phyloP scores from a whole-genome alignment of 2,888 invertebrate genomes.

The Thereva unica region DNA sequence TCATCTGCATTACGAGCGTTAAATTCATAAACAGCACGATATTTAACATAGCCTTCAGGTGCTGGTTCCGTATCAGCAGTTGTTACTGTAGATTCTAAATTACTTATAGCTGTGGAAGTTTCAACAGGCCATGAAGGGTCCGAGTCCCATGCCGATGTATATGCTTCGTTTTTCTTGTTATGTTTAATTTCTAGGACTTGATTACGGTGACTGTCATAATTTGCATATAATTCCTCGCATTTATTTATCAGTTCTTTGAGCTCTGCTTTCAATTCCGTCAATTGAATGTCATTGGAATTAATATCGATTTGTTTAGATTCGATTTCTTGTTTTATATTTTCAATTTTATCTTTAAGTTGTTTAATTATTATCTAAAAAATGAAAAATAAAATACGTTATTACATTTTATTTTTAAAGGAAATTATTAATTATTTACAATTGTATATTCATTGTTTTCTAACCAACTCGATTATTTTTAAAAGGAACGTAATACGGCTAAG shows the following conservation, averaged over 20 bases:
- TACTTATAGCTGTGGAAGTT: slow-evolving; percentile 45
- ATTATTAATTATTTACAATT: slow-evolving; percentile 41
- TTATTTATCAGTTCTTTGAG: slow-evolving; percentile 69
- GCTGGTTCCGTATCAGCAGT: slow-evolving; percentile 50
- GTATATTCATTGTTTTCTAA: too few relatives aligned
- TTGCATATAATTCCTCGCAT: slow-evolving; percentile 68
- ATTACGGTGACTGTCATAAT: slow-evolving; percentile 70
- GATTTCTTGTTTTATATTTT: slow-evolving; percentile 77
- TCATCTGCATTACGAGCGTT: slow-evolving; percentile 90
- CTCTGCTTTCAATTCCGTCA: slow-evolving; percentile 72
- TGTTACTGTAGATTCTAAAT: slow-evolving; percentile 37
- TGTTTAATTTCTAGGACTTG: slow-evolving; percentile 64
- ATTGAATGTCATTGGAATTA: slow-evolving; percentile 76
- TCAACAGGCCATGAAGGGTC: slow-evolving; percentile 51
- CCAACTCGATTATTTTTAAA: too few relatives aligned
- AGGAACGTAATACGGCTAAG: too few relatives aligned
- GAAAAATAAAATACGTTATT: slow-evolving; percentile 10
- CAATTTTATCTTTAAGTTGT: slow-evolving; percentile 71
- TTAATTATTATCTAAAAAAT: slow-evolving; percentile 67
- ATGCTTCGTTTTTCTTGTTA: slow-evolving; percentile 58
- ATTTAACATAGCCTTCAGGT: slow-evolving; percentile 66
- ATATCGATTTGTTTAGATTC: slow-evolving; percentile 79
- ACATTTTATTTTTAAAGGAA: background rate
- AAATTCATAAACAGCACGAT: slow-evolving; percentile 93
- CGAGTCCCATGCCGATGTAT: slow-evolving; percentile 64